Conservation (phyloP, 2,888 invertebrate genomes). For the Cryptus viduatorius region DNA sequence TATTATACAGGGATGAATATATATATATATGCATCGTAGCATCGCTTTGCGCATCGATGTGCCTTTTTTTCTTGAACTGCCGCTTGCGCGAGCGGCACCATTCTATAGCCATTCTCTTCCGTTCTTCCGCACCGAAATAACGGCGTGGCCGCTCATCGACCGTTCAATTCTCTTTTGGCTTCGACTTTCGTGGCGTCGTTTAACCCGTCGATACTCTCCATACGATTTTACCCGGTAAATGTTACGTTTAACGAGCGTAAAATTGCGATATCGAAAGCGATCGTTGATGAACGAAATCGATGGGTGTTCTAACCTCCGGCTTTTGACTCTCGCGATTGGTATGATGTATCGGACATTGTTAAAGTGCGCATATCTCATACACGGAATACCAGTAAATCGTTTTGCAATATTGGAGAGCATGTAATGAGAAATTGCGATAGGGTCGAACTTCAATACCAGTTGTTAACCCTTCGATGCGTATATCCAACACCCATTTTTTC, state of each 20-base stretch:
- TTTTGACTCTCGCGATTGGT: conserved; percentile 30
- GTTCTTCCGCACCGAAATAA: conserved; percentile 49
- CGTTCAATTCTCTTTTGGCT: conserved; percentile 29
- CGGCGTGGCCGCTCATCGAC: conserved; percentile 29
- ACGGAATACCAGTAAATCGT: background rate
- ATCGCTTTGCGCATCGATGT: conserved; percentile 14
- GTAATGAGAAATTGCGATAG: background rate
- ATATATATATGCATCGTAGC: conserved; percentile 4
- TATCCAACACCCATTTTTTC: background rate
- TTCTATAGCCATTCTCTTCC: conserved; percentile 52
- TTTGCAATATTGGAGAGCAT: background rate
- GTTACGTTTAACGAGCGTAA: conserved; percentile 63
- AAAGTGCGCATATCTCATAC: conserved; percentile 5
- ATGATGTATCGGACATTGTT: conserved; percentile 28
- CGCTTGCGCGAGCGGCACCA: background rate
- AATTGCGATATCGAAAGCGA: conserved; percentile 53
- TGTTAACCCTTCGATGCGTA: background rate
- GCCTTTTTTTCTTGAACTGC: conserved; percentile 8
- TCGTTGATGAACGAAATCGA: conserved; percentile 48
- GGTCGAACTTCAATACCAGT: background rate
- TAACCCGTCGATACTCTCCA: conserved; percentile 1
- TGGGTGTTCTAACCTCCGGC: conserved; percentile 40
- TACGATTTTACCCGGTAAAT: conserved; percentile 28
- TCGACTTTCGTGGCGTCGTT: conserved; percentile 15
- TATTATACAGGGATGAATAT: conserved; percentile 9